A percentile compares a stretch with the other conserved stretches of the same genome.
These are phyloP conservation scores for Acromyrmex heyeri DNA, from an alignment of 1,140 invertebrate species.

Conservation along the genomic window DNA sequence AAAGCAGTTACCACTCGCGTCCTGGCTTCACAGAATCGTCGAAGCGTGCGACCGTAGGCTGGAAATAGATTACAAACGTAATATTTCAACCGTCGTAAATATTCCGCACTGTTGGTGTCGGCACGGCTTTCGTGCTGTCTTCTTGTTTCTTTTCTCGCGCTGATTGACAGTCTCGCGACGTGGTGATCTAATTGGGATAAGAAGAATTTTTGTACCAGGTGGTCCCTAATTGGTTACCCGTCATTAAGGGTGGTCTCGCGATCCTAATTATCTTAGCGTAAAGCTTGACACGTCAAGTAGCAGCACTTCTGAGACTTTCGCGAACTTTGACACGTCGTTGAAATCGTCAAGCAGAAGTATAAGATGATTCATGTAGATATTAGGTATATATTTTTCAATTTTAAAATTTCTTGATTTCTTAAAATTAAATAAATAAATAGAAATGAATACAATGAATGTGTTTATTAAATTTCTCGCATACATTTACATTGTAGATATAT, in stretches of 20 bases:
- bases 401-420: neutral
- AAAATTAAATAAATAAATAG: neutral
- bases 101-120: conserved; percentile 55
- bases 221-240: conserved; percentile 73
- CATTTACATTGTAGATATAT: neutral
- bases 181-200: conserved; percentile 75
- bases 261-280: conserved; percentile 57
- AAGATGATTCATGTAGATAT: neutral
- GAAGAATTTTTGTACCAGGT: conserved; percentile 72
- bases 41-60: conserved; percentile 55
- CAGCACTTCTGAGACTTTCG: neutral
- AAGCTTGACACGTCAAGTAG: conserved; percentile 18
- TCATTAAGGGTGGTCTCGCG: conserved; percentile 71
- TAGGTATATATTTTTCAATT: neutral
- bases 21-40: conserved; percentile 10
- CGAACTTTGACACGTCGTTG: neutral
- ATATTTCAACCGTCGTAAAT: conserved; percentile 77
- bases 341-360: neutral
- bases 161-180: conserved; percentile 45
- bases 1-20: conserved; percentile 36
- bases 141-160: conserved; percentile 33
- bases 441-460: neutral
- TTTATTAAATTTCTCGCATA: neutral
- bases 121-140: conserved; percentile 17
- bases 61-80: conserved; percentile 76